phyloP scores from a whole-genome alignment of 2,888 invertebrate genomes.

The Zaprionus lineosus region DNA sequence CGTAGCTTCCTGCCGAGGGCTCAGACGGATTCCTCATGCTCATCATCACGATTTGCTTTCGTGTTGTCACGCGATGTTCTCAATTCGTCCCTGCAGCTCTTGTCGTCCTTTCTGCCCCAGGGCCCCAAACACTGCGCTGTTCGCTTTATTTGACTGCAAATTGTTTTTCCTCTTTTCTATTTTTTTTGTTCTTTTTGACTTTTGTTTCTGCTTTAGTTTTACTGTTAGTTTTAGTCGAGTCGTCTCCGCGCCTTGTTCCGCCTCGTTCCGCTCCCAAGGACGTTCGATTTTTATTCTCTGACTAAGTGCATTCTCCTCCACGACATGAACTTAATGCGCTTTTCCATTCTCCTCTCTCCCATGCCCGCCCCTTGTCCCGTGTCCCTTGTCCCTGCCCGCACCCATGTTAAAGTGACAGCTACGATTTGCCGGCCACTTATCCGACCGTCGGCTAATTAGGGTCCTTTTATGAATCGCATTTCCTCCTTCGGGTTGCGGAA shows the following conservation, averaged over 20 bases:
- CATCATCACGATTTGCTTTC: conserved; percentile 66
- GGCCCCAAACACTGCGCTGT: conserved; percentile 16
- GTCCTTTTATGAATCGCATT: conserved; percentile 1
- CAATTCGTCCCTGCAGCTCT: too few species aligned
- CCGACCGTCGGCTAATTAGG: conserved; percentile 46
- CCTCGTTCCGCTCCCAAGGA: conserved; percentile 61
- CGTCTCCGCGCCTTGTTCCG: conserved; percentile 11
- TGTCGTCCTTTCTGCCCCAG: conserved; percentile 12
- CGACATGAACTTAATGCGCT: conserved; percentile 37
- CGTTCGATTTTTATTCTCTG: conserved; percentile 65
- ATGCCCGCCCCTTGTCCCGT: neutral
- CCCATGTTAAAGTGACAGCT: conserved; percentile 59
- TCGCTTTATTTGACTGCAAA: conserved; percentile 47
- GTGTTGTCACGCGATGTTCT: conserved; percentile 75
- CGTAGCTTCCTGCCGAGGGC: conserved; percentile 23
- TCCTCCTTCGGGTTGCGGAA: neutral
- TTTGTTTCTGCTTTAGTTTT: conserved; percentile 4
- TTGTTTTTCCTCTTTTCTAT: conserved; percentile 41
- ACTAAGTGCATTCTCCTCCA: conserved; percentile 38
- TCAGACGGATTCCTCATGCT: conserved; percentile 58
- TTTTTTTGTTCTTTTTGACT: conserved; percentile 10
- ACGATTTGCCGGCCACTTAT: conserved; percentile 39
- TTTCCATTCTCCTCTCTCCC: neutral
- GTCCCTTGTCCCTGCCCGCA: conserved; percentile 1
- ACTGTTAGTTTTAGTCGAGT: conserved; percentile 19